Conservation (phyloP, 2,888 invertebrate genomes). For the Drosophila eohydei region DNA sequence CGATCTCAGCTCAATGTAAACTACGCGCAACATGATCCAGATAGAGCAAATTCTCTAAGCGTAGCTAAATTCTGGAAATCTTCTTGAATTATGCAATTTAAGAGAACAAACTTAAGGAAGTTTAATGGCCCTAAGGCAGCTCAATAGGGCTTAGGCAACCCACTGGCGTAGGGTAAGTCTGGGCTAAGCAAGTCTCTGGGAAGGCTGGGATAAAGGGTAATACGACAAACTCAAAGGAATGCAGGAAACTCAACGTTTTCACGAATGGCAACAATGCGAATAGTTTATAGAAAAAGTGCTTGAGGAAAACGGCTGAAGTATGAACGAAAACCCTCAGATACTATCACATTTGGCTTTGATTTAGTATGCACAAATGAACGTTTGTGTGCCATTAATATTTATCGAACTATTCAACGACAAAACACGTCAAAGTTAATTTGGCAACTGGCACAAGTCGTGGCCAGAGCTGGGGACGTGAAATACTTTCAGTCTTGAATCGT, state of each 20-base stretch:
- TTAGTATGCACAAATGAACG: slow-evolving; percentile 5
- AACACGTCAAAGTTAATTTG: slow-evolving; percentile 13
- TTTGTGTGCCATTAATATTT: slow-evolving; percentile 10
- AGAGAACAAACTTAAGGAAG: background rate
- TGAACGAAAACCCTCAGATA: background rate
- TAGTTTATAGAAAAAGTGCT: background rate
- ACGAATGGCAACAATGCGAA: background rate
- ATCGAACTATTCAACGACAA: slow-evolving; percentile 4
- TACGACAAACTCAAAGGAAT: background rate
- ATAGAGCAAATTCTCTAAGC: background rate
- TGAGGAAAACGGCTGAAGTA: no score
- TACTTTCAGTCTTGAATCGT: background rate
- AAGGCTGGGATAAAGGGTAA: background rate
- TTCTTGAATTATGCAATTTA: background rate
- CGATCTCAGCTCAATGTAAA: background rate
- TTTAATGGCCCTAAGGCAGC: background rate
- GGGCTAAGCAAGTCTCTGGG: background rate
- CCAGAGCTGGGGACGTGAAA: background rate
- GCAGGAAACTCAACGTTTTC: background rate
- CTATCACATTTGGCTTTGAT: slow-evolving; percentile 1
- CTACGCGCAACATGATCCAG: background rate
- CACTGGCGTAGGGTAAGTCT: background rate
- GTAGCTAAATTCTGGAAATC: background rate
- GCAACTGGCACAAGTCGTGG: slow-evolving; percentile 10
- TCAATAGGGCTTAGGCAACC: background rate